Evolutionary conservation across 2,888 invertebrate species (phyloP).

Genomic region (Phragmatobia fuliginosa): DNA sequence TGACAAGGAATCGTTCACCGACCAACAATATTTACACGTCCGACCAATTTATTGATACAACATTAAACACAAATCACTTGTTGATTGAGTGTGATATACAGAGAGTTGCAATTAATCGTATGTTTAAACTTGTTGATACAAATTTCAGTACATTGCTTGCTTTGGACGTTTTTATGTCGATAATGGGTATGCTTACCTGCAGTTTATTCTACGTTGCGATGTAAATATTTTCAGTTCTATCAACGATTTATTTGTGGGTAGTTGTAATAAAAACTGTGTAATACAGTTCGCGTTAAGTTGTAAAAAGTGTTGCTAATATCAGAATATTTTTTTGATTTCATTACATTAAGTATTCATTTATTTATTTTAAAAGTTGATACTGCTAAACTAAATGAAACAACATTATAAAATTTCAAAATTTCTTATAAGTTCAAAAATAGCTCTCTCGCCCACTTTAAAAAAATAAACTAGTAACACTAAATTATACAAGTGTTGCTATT

Average conservation of each 20-base stretch:
- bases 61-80: constrained; percentile 68
- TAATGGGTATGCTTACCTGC: constrained; percentile 43
- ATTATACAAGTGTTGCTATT: not conserved
- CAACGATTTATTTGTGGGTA: constrained; percentile 11
- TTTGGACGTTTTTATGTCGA: constrained; percentile 53
- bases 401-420: too few relatives aligned
- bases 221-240: constrained; percentile 29
- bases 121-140: constrained; percentile 63
- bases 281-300: not conserved
- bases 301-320: not conserved
- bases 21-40: constrained; percentile 48
- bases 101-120: constrained; percentile 61
- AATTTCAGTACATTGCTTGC: constrained; percentile 50
- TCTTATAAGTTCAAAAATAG: constrained; percentile 37
- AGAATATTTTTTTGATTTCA: too few relatives aligned
- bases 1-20: constrained; percentile 19
- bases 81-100: constrained; percentile 64
- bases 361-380: too few relatives aligned
- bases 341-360: not conserved
- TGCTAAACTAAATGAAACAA: too few relatives aligned
- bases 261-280: not conserved
- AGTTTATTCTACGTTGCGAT: constrained; percentile 43
- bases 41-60: constrained; percentile 60
- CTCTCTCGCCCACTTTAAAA: constrained; percentile 36
- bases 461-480: not conserved